A percentile compares a stretch with the other conserved stretches of the same genome.
phyloP scores from a whole-genome alignment of 2,888 invertebrate genomes.

The Acleris literana region DNA sequence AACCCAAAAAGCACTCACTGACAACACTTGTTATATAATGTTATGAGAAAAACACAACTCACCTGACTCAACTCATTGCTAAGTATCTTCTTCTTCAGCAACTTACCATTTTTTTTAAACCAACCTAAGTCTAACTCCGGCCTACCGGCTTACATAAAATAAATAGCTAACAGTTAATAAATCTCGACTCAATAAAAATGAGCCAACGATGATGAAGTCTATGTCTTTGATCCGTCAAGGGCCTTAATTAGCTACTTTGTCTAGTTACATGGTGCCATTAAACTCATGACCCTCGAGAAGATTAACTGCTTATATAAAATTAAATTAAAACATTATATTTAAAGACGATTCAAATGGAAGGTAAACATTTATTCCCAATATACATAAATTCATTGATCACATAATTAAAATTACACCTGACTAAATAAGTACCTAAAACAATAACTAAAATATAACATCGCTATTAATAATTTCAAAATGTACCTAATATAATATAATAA shows the following conservation, averaged over 20 bases:
- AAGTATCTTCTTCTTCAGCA: neutral
- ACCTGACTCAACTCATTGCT: conserved; percentile 44
- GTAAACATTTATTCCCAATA: conserved; percentile 42
- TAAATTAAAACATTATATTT: conserved; percentile 6
- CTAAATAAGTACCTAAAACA: conserved; percentile 23
- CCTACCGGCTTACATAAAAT: too few species aligned
- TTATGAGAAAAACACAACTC: conserved; percentile 53
- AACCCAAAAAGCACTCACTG: conserved; percentile 53
- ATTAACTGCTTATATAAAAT: too few species aligned
- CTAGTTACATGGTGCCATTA: too few species aligned
- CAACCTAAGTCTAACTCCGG: too few species aligned
- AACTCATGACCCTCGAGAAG: too few species aligned
- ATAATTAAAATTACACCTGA: conserved; percentile 37
- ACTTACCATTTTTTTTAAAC: too few species aligned
- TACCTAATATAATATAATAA: conserved; percentile 16
- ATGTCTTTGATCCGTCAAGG: too few species aligned
- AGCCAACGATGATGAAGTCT: too few species aligned
- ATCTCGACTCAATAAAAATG: too few species aligned
- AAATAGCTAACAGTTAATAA: too few species aligned
- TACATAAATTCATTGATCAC: conserved; percentile 48
- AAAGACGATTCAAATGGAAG: conserved; percentile 27
- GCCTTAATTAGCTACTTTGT: too few species aligned
- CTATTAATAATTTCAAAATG: conserved; percentile 15
- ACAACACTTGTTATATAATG: conserved; percentile 60
- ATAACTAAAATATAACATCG: conserved; percentile 23